These are phyloP conservation scores for Uropetala carovei DNA, from an alignment of 2,888 invertebrate species.

Conservation along the genomic window DNA sequence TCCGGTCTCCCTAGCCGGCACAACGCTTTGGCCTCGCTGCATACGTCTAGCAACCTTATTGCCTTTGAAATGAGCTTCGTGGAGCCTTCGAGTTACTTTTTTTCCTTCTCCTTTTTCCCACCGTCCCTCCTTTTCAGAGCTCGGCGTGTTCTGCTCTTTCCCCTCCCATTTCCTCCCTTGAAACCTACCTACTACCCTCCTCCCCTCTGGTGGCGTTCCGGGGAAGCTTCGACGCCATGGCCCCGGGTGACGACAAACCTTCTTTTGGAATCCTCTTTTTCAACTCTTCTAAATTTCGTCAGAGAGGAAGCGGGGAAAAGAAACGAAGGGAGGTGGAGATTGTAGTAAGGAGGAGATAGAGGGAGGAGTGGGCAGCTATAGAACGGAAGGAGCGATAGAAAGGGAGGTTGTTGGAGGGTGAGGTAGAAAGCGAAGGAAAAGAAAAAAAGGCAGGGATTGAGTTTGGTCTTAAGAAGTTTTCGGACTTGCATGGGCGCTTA, in stretches of 20 bases:
- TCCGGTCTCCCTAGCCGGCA: background rate
- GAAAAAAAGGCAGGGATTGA: constrained; percentile 23
- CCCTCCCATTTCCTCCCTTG: no score
- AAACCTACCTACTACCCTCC: background rate
- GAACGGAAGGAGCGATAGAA: background rate
- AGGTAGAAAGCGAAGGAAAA: background rate
- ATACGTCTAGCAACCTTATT: constrained; percentile 37
- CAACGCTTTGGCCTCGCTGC: constrained; percentile 34
- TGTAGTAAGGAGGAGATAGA: background rate
- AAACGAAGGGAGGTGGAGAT: background rate
- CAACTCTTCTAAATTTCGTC: constrained; percentile 46
- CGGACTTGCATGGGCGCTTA: background rate
- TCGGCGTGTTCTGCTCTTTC: no score
- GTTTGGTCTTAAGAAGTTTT: constrained; percentile 20
- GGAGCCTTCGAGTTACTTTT: background rate
- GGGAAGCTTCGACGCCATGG: background rate
- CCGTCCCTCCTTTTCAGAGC: no score
- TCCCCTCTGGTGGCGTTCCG: background rate
- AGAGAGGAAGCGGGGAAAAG: background rate
- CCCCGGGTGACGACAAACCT: background rate
- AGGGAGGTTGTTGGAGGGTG: background rate
- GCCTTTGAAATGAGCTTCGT: constrained; percentile 54
- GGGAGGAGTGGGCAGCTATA: background rate
- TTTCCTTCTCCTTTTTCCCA: background rate
- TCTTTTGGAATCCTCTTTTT: constrained; percentile 26